Evolutionary conservation across 2,888 invertebrate species (phyloP), one percentile per base, ranked within the genome.

Genomic region (Pammene fasciana): DNA sequence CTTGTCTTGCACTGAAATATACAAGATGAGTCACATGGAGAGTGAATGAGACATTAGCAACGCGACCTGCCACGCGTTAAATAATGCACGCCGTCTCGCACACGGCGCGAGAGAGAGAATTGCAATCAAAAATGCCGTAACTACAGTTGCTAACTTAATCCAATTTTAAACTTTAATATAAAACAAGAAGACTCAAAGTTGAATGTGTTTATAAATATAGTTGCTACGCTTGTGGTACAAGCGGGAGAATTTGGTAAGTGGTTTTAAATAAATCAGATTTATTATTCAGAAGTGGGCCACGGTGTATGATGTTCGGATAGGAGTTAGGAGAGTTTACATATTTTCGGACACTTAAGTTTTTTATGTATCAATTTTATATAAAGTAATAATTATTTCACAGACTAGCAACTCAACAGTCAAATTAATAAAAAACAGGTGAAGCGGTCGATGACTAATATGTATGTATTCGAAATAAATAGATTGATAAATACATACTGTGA

Each of bases 41-140:
- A 83, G 81, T 78, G 80, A 82, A 78, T 74, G 76, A 76, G 77
- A 77, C 79, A 84, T 86, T 81, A 82, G 77, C 80, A 78, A 79
- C 80, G 80, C 82, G 77, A 80, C 77, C 78, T 76, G 77, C 67
- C 74, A 60, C 73, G 60, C 70, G 64, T 70, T 75, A 74, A 77
- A 77, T 77, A 76, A 78, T 78, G 76, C 78, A 78, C 73, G 66
- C 64, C 50, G 57, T 48, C 54, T 71, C 56, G 65, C 70, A 57
- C 71, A 43, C 64, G 36, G 46, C 57, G 34, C 68, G 59, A 50
- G 60, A 48, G 50, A n/a, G 46, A 26, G 7, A 18, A 26, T 13
- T 13, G 13, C 11, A 11, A 11, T 11, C 50, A 26, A 6, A 52
- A 52, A 13, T 11, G 7, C 0, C 7, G 26, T 13, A 18, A 26